A percentile compares a stretch with the other conserved stretches of the same genome.
Conservation (phyloP, 2,797 vertebrate genomes). For the Liasis olivaceus region DNA sequence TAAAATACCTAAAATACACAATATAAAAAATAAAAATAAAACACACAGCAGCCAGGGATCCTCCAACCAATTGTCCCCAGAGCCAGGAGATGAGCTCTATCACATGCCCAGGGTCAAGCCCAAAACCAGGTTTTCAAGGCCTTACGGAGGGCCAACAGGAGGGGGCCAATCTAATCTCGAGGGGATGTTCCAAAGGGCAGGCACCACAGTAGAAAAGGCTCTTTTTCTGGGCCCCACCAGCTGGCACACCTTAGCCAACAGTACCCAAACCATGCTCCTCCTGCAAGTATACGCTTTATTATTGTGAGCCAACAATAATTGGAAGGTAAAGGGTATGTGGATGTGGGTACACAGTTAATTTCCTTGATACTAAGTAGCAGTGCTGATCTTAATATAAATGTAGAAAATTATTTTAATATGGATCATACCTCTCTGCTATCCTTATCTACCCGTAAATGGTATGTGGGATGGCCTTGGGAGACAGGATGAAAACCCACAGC, state of each 20-base stretch:
- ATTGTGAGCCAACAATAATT: background rate
- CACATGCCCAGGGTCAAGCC: background rate
- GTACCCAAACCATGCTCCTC: background rate
- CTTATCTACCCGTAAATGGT: background rate
- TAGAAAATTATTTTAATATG: background rate
- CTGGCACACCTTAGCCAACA: background rate
- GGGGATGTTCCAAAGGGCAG: background rate
- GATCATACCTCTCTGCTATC: background rate
- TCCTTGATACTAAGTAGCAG: background rate
- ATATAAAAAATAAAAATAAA: background rate
- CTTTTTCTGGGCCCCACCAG: background rate
- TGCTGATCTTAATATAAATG: background rate
- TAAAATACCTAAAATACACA: background rate
- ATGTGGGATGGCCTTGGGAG: background rate
- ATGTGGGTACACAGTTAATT: background rate
- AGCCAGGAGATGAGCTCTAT: background rate
- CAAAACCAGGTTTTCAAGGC: background rate
- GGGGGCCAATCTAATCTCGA: background rate
- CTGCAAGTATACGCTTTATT: background rate
- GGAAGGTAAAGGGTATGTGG: background rate
- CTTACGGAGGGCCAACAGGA: background rate
- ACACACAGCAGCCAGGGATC: background rate
- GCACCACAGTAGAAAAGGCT: background rate
- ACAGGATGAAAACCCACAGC: background rate
- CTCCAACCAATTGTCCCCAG: background rate